Conservation (phyloP, 2,888 invertebrate species). For the Calliopum simillimum region DNA sequence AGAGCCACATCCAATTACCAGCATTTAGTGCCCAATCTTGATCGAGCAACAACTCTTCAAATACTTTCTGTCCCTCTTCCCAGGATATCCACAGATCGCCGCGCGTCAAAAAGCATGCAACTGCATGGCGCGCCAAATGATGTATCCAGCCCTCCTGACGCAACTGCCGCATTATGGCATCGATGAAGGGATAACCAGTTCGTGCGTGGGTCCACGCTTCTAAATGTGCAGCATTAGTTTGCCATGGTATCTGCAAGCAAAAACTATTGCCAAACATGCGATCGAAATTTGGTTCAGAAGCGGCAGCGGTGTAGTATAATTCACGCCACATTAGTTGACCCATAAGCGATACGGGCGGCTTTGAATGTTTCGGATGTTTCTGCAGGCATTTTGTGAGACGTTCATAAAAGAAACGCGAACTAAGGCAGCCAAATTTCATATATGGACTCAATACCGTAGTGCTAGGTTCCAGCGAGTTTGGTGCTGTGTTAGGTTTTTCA, state of each 20-base stretch:
- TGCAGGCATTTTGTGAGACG: constrained; percentile 70
- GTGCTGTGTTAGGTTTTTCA: constrained; percentile 80
- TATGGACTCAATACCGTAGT: constrained; percentile 78
- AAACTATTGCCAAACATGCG: constrained; percentile 74
- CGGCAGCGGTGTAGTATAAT: constrained; percentile 75
- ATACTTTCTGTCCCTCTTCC: constrained; percentile 80
- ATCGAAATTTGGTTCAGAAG: constrained; percentile 74
- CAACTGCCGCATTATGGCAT: constrained; percentile 81
- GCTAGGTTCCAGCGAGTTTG: constrained; percentile 77
- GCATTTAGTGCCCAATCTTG: constrained; percentile 81
- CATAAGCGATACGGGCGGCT: constrained; percentile 72
- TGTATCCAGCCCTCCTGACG: constrained; percentile 82
- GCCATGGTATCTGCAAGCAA: constrained; percentile 76
- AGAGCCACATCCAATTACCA: constrained; percentile 82
- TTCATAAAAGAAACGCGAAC: constrained; percentile 72
- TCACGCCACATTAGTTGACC: constrained; percentile 78
- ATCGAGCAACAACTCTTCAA: constrained; percentile 77
- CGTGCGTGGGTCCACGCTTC: constrained; percentile 74
- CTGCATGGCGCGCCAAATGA: constrained; percentile 79
- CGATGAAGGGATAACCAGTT: constrained; percentile 81
- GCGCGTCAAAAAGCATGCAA: constrained; percentile 80
- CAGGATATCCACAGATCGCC: constrained; percentile 82
- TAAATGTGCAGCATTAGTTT: constrained; percentile 70
- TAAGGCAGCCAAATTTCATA: constrained; percentile 77
- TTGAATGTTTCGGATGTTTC: constrained; percentile 70